Evolutionary conservation across 2,113 vertebrate species (phyloP), one percentile per base, ranked within the genome.

Genomic region (Lanius collurio): DNA sequence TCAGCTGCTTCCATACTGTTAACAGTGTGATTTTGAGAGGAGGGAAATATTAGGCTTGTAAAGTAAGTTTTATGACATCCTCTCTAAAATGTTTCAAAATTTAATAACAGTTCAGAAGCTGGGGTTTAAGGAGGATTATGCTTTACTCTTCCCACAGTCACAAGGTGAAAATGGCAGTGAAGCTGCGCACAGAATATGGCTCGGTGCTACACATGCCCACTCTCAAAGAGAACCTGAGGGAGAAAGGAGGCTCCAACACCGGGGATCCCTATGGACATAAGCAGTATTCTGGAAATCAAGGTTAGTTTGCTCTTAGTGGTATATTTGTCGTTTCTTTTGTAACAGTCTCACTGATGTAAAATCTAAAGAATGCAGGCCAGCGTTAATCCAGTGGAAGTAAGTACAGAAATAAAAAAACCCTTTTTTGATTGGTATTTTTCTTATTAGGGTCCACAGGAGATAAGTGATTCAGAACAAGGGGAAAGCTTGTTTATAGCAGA

Each of bases 121-220:
- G 9, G 22, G 11, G 7, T 78, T 83, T 79, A 44, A 57, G 41
- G 28, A 11, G 39, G 22, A 1, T 41, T 82, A 1, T 74, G 19
- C 15, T 79, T 84, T 57, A 2, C 64, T 94, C 55, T 87, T 63
- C 78, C 59, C 60, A 89, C 78, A 99, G 99, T 97, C 98, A 99
- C 97, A 99, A 99, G 84, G 28, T 99, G 59, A 99, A 99, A 96
- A 98, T 99, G 99, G 93, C 92, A 33, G 97, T 98, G n/a, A 99
- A 99, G 91, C 97, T 99, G 88, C 99, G 97, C 44, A 96, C 99
- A 0, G 99, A 99, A 18, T 99, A 99, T 1, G 88, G 93, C 41
- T 98, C 98, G 1, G 99, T 99, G 57, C 95, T 99, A 18, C 99
- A 99, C 96, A 99, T 99, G 99, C 99, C 99, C 8, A 97, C 98